Base-by-base conservation (phyloP, 2,113 vertebrate species). In the Crotophaga sulcirostris region DNA sequence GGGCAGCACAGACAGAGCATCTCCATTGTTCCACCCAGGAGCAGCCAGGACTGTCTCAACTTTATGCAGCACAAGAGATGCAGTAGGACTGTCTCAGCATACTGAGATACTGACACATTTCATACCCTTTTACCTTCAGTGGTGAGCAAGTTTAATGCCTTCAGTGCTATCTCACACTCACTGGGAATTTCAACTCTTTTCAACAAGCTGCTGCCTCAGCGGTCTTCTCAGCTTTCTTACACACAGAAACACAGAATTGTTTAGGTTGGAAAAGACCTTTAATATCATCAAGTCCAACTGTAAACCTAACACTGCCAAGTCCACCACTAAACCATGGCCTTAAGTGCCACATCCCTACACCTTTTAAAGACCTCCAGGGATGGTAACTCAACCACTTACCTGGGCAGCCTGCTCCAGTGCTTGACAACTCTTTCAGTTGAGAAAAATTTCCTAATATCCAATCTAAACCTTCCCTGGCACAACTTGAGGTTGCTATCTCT, bases 91-190 rank as follows among this genome's bases (percentile, higher is more conserved):
- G 20, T 17, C 44, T 56, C 45, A 31, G 40, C 16, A 56, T 70
- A n/a, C 56, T 58, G 31, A 81, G 29, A 11, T 16, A 11, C 13
- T 45, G 31, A 21, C 4, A 6, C 11, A 10, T 38, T 64, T 38
- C 1, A 0, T 7, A 66, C 14, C 13, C 42, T 68, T 44, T 17
- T n/a, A 69, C n/a, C 9, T 42, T 56, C 54, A 20, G 19, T 2
- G 18, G 21, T 36, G 28, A 90, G 75, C 10, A 40, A 14, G 31
- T 24, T 23, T 28, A 40, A 2, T 13, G 14, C 33, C 47, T 84
- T 63, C 6, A 5, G 9, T 6, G 13, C 38, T 29, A 47, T 7
- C 52, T 42, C 2, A 0, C 20, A 17, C 21, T 67, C n/a, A 11
- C 3, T 8, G 8, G 29, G 21, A 74, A 10, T 64, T 58, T n/a